These are phyloP conservation scores for Apus apus DNA, from an alignment of 2,113 vertebrate species.

Conservation along the genomic window DNA sequence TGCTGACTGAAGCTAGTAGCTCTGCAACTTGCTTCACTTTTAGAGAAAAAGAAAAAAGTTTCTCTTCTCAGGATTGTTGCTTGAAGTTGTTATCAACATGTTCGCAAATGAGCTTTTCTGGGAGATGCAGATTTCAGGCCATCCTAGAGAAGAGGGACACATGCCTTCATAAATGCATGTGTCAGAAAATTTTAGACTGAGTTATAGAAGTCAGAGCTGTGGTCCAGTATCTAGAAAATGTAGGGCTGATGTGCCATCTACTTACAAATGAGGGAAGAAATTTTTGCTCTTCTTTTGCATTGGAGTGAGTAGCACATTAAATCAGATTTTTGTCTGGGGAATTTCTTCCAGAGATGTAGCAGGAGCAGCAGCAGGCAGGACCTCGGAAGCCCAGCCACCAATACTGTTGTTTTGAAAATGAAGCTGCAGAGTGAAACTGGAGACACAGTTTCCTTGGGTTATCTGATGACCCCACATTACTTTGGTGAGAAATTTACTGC, in stretches of 20 bases:
- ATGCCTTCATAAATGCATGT: not conserved
- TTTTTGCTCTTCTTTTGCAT: not conserved
- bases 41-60: not conserved
- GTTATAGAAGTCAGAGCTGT: not conserved
- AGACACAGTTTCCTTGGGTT: constrained; percentile 22
- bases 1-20: not conserved
- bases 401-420: not conserved
- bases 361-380: not conserved
- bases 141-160: not conserved
- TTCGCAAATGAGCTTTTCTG: not conserved
- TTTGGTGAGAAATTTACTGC: not conserved
- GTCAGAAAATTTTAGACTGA: not conserved
- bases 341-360: not conserved
- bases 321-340: not conserved
- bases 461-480: constrained; percentile 11
- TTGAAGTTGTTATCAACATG: not conserved
- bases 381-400: not conserved
- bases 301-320: not conserved
- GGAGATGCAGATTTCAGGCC: not conserved
- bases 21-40: not conserved
- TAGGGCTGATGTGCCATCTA: not conserved
- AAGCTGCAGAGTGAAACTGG: not conserved
- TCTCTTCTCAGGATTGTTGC: not conserved
- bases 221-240: not conserved
- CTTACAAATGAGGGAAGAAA: not conserved